Conservation (phyloP, 2,888 invertebrate species). For the Phengaris alcon region DNA sequence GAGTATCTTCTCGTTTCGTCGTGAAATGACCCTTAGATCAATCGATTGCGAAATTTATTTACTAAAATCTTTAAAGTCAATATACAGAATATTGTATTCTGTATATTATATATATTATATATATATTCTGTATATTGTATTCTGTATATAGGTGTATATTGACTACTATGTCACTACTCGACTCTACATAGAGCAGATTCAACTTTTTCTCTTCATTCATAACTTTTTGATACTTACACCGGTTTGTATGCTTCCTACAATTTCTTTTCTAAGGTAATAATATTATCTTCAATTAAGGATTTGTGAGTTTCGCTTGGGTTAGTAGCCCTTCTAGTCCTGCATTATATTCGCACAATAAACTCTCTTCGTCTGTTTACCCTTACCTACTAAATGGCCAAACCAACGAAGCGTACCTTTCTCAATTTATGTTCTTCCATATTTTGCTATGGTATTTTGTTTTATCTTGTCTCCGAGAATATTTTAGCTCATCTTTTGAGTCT, state of each 20-base stretch:
- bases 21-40: no score
- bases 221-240: not conserved
- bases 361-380: not conserved
- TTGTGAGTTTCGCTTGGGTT: not conserved
- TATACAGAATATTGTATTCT: no score
- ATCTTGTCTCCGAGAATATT: not conserved
- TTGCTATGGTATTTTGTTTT: conserved; percentile 2
- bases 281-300: not conserved
- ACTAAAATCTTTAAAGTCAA: no score
- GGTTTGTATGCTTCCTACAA: not conserved
- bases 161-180: no score
- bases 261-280: not conserved
- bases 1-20: no score
- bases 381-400: not conserved
- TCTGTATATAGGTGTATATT: no score
- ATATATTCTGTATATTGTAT: no score
- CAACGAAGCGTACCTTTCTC: conserved; percentile 4
- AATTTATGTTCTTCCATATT: not conserved
- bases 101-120: no score
- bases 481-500: not conserved
- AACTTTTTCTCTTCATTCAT: not conserved
- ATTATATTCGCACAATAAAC: conserved; percentile 7
- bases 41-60: no score
- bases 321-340: not conserved
- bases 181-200: no score